A percentile compares a stretch with the other conserved stretches of the same genome.
Evolutionary conservation across 2,888 invertebrate species (phyloP).

Genomic region (Pandemis heparana): DNA sequence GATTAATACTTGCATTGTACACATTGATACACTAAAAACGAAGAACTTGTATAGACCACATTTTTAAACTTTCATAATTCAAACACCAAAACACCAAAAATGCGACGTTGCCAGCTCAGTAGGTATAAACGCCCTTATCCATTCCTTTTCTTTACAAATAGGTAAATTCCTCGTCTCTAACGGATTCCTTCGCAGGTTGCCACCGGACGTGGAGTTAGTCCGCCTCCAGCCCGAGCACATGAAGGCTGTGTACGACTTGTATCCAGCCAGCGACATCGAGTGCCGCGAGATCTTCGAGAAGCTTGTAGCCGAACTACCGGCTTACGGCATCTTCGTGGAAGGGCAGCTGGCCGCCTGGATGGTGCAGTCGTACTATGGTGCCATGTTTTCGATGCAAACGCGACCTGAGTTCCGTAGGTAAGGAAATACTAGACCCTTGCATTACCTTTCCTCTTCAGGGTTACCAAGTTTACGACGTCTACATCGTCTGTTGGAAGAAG

Average conservation of each 20-base stretch:
- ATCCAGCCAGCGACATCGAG: slow-evolving; percentile 95
- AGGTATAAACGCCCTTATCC: too few relatives aligned
- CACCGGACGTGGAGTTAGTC: slow-evolving; percentile 91
- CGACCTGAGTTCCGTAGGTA: slow-evolving; percentile 89
- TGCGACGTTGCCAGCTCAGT: too few relatives aligned
- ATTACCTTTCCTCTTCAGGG: background rate
- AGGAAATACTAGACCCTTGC: background rate
- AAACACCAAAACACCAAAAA: too few relatives aligned
- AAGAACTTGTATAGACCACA: too few relatives aligned
- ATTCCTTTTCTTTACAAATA: too few relatives aligned
- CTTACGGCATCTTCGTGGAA: slow-evolving; percentile 92
- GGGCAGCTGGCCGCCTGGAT: slow-evolving; percentile 95
- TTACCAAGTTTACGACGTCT: background rate
- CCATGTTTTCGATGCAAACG: slow-evolving; percentile 97
- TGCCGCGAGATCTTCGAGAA: slow-evolving; percentile 93
- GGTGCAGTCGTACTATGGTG: slow-evolving; percentile 96
- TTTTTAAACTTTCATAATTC: too few relatives aligned
- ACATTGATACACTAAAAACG: too few relatives aligned
- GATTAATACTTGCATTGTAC: too few relatives aligned
- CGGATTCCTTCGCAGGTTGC: slow-evolving; percentile 68
- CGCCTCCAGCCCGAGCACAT: slow-evolving; percentile 92
- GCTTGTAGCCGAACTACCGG: slow-evolving; percentile 91
- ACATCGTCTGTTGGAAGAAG: too few relatives aligned
- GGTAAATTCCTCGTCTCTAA: background rate
- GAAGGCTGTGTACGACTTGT: slow-evolving; percentile 93